Percentiles rank a stretch among this genome's conserved stretches.
phyloP scores from a whole-genome alignment of 2,888 invertebrate genomes.

The Catonia carolina region DNA sequence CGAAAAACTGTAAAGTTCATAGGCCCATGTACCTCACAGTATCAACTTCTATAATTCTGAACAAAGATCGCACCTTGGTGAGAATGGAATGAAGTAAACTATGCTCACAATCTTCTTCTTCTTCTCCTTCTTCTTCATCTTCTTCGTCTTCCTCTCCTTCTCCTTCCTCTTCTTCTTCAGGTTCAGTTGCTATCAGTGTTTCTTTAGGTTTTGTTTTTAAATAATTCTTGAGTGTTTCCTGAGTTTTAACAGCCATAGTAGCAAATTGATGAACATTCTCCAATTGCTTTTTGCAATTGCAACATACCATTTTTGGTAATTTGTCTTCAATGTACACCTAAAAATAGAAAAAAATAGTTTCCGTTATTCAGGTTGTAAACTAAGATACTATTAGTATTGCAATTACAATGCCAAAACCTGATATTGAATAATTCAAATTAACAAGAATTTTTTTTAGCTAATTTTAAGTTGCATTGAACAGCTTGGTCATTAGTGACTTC shows the following conservation, averaged over 20 bases:
- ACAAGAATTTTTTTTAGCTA: too few species aligned
- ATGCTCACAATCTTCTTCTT: slow-evolving; percentile 33
- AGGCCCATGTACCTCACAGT: too few species aligned
- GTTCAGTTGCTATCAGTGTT: slow-evolving; percentile 1
- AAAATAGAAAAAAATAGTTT: slow-evolving; percentile 26
- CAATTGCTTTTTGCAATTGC: slow-evolving; percentile 55
- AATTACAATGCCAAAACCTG: too few species aligned
- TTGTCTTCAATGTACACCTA: slow-evolving; percentile 60
- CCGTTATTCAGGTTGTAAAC: too few species aligned
- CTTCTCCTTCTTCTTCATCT: too few species aligned
- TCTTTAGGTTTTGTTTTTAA: slow-evolving; percentile 15
- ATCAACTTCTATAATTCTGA: too few species aligned
- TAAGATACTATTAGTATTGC: too few species aligned
- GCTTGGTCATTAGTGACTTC: too few species aligned
- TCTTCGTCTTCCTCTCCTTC: too few species aligned
- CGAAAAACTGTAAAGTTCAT: too few species aligned
- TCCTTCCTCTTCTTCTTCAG: slow-evolving; percentile 9
- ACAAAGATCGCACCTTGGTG: slow-evolving; percentile 50
- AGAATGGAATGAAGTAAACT: slow-evolving; percentile 50
- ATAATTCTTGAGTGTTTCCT: slow-evolving; percentile 47
- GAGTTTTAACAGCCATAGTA: slow-evolving; percentile 56
- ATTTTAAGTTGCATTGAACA: too few species aligned
- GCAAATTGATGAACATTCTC: slow-evolving; percentile 62
- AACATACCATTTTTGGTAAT: slow-evolving; percentile 62
- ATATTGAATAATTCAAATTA: too few species aligned